Evolutionary conservation across 2,888 invertebrate species (phyloP), one percentile per base, ranked within the genome.

Genomic region (Epistrophella euchroma): DNA sequence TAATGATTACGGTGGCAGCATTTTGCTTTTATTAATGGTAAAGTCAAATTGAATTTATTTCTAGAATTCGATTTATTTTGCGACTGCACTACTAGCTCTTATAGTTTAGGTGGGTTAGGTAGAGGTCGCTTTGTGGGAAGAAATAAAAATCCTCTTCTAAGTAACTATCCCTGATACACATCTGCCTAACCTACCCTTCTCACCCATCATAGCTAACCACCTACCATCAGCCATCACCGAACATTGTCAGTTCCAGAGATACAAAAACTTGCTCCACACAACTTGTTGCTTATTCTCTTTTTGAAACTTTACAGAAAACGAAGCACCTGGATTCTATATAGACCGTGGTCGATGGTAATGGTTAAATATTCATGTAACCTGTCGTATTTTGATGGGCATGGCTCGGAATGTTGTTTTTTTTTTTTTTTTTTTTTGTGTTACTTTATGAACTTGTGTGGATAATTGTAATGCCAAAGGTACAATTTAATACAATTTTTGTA

Each of bases 381-480:
- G n/a, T 43, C 45, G 40, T 40, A 60, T 60, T 73, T 79, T 50
- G 79, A 47, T 37, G 52, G 80, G 50, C 1, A 68, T 62, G 70
- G 75, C 47, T 58, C 35, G 70, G 19, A 47, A 19, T 47, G 58
- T 40, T 64, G 25, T 45, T 72, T 32, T 52, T 2, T 28, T 28
- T 28, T 28, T 5, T 28, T 13, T 50, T 35, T 17, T 52, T 37
- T 47, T 22, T n/a, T 17, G 47, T n/a, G 45, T 5, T 37, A 70
- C 79, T 79, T 79, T 75, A 80, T 75, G 84, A 84, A 80, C 71
- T 79, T 71, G 70, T 78, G 56, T 62, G 47, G 45, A 66, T 66
- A 47, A 79, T 64, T 58, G 71, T 79, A 84, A 80, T 75, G 79
- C 75, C 71, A 84, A 84, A 84, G 75, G 79, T 72, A 80, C 50